phyloP scores from a whole-genome alignment of 1,140 invertebrate genomes.

The Solenopsis invicta region DNA sequence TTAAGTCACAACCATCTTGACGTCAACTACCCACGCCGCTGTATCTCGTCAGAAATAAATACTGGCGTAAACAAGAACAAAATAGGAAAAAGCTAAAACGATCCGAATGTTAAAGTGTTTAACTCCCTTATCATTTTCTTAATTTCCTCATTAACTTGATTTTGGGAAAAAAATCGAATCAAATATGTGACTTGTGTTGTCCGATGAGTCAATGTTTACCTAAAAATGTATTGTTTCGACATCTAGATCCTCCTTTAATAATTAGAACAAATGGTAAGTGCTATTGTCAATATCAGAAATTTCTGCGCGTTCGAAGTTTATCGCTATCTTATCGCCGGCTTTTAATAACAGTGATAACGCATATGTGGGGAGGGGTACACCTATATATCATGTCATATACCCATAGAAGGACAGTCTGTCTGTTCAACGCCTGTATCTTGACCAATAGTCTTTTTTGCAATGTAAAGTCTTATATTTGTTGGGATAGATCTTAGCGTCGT shows the following conservation, averaged over 20 bases:
- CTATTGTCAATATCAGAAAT: not conserved
- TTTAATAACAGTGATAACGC: conserved; percentile 16
- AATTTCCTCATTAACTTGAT: no score
- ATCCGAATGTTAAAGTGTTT: not conserved
- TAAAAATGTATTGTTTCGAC: not conserved
- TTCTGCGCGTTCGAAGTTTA: not conserved
- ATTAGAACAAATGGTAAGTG: conserved; percentile 61
- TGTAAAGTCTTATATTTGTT: not conserved
- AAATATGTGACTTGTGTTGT: not conserved
- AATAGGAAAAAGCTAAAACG: not conserved
- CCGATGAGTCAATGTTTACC: not conserved
- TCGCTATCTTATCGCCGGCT: not conserved
- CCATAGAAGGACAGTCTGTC: conserved; percentile 62
- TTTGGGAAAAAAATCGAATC: not conserved
- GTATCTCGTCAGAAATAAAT: not conserved
- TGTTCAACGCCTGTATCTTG: not conserved
- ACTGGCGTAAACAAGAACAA: not conserved
- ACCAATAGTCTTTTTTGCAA: not conserved
- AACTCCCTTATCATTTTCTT: not conserved
- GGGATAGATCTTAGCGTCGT: not conserved
- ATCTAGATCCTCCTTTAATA: not conserved
- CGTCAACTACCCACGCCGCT: not conserved
- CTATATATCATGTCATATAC: conserved; percentile 10
- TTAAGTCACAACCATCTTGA: not conserved
- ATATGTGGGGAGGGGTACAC: not conserved